Conservation (phyloP, 2,113 vertebrate species). For the Ramphastos sulfuratus region DNA sequence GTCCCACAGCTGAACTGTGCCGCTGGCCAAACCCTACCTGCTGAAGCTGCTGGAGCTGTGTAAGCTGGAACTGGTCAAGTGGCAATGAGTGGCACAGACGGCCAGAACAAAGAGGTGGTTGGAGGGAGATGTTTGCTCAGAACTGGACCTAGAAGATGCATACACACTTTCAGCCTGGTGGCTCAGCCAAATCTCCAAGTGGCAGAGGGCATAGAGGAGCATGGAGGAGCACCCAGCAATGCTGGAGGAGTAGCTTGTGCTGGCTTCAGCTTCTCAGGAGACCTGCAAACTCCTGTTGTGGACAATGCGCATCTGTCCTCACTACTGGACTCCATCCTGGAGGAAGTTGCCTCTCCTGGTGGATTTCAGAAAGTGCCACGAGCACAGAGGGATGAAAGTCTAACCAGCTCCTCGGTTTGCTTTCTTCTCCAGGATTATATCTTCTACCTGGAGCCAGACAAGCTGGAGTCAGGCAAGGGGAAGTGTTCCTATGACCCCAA, state of each 20-base stretch:
- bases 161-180: not conserved
- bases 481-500: conserved; percentile 98
- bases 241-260: not conserved
- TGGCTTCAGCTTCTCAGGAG: not conserved
- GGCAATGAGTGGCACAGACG: accelerated
- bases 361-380: not conserved
- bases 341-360: not conserved
- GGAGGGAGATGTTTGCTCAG: not conserved
- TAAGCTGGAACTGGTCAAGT: not conserved
- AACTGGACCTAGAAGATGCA: not conserved
- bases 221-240: not conserved
- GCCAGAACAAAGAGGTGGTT: not conserved
- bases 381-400: not conserved
- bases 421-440: conserved; percentile 89
- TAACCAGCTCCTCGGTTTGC: not conserved
- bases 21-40: not conserved
- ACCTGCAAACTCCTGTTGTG: not conserved
- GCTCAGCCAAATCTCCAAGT: not conserved
- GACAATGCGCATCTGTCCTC: accelerated
- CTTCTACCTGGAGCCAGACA: conserved; percentile 95
- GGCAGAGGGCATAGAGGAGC: not conserved
- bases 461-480: conserved; percentile 97
- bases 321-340: not conserved
- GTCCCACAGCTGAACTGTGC: not conserved
- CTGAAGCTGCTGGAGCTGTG: not conserved